phyloP scores from a whole-genome alignment of 2,888 invertebrate genomes.

The Cantharis nigra region DNA sequence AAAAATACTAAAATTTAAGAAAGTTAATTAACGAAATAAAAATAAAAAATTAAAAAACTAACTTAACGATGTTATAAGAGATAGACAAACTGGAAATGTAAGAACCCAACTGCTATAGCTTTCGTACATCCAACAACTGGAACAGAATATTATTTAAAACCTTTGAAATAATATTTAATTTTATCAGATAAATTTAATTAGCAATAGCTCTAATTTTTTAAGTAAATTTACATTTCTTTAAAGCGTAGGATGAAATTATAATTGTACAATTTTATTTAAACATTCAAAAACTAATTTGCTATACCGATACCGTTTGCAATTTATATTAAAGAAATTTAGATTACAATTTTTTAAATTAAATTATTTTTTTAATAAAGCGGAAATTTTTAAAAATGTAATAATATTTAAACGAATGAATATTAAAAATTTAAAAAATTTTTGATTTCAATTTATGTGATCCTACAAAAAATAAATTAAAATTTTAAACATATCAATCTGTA shows the following conservation, averaged over 20 bases:
- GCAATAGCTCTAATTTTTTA: not conserved
- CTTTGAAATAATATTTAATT: not conserved
- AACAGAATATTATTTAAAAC: conserved; percentile 21
- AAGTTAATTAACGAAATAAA: not conserved
- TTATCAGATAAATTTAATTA: not conserved
- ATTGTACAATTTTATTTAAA: not conserved
- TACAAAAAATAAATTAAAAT: not conserved
- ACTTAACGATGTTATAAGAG: conserved; percentile 65
- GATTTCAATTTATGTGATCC: not conserved
- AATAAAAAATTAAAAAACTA: conserved; percentile 40
- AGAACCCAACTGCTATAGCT: conserved; percentile 68
- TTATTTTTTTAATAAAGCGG: not conserved
- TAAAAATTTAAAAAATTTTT: not conserved
- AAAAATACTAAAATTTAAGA: conserved; percentile 61
- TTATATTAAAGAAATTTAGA: not conserved
- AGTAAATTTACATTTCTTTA: not conserved
- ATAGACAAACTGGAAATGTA: conserved; percentile 64
- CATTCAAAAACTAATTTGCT: not conserved
- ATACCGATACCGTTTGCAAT: not conserved
- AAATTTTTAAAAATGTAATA: not conserved
- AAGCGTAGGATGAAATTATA: not conserved
- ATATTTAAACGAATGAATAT: not conserved
- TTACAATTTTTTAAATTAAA: not conserved
- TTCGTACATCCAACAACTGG: conserved; percentile 72
- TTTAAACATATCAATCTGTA: not conserved